A percentile compares a stretch with the other conserved stretches of the same genome.
Evolutionary conservation across 2,113 vertebrate species (phyloP).

Genomic region (Cyrtonyx montezumae): DNA sequence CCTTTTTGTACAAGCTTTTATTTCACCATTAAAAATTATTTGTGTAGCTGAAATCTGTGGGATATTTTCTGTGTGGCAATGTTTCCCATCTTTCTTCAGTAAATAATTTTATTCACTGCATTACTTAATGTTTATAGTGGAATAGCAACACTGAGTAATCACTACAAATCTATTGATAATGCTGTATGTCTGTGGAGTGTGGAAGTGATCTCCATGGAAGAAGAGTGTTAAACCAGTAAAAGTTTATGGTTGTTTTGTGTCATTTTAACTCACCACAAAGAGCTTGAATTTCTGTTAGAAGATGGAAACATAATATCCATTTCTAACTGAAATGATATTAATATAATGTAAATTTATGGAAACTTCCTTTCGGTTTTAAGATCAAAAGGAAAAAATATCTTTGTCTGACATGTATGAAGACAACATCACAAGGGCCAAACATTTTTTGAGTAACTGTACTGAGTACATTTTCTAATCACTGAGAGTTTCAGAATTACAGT

Average conservation of each 20-base stretch:
- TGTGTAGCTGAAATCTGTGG: background rate
- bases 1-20: background rate
- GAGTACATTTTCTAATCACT: background rate
- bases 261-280: background rate
- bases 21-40: background rate
- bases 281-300: background rate
- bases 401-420: background rate
- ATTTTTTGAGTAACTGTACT: background rate
- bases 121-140: slow-evolving; percentile 23
- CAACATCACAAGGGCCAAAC: background rate
- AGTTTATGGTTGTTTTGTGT: background rate
- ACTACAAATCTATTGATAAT: slow-evolving; percentile 29
- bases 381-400: background rate
- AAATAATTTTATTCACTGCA: background rate
- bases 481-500: background rate
- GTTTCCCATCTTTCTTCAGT: background rate
- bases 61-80: background rate
- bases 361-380: background rate
- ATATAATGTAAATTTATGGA: background rate
- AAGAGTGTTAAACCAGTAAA: background rate
- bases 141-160: background rate
- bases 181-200: background rate
- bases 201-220: background rate
- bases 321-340: background rate
- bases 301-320: background rate